Evolutionary conservation across 2,888 invertebrate species (phyloP).

Genomic region (Callimorpha dominula): DNA sequence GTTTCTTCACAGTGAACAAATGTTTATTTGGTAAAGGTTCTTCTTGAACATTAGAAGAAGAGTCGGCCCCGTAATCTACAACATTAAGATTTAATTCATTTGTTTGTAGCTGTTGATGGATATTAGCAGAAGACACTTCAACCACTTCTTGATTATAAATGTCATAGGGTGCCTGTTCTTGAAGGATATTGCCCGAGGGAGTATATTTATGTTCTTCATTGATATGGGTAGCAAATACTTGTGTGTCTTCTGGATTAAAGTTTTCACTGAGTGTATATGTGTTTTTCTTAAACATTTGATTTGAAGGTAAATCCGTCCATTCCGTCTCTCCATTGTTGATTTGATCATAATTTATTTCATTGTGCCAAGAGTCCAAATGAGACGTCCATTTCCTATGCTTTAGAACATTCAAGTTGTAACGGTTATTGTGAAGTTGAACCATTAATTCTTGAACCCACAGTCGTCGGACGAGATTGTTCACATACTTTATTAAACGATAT

Average conservation of each 20-base stretch:
- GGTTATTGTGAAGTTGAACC: conserved; percentile 18
- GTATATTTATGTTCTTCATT: background rate
- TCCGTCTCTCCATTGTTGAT: background rate
- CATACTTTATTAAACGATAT: conserved; percentile 20
- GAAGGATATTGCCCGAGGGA: background rate
- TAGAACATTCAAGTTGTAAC: conserved; percentile 26
- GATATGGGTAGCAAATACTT: background rate
- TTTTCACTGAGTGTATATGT: too few species aligned
- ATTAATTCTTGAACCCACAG: conserved; percentile 46
- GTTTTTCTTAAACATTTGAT: background rate
- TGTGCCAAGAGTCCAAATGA: conserved; percentile 24
- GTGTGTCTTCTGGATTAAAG: background rate
- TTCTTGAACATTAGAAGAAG: background rate
- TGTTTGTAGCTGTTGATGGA: too few species aligned
- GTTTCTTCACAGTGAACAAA: conserved; percentile 11
- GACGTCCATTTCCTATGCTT: conserved; percentile 15
- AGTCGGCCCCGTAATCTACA: background rate
- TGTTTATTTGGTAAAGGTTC: background rate
- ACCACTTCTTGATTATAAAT: background rate
- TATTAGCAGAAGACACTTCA: background rate
- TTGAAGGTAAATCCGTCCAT: background rate
- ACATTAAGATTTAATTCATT: background rate
- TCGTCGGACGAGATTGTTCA: conserved; percentile 30
- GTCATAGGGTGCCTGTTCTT: background rate
- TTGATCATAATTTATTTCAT: background rate